Percentiles rank a stretch among this genome's conserved stretches.
Evolutionary conservation across 2,113 vertebrate species (phyloP).

Genomic region (Ictalurus furcatus): DNA sequence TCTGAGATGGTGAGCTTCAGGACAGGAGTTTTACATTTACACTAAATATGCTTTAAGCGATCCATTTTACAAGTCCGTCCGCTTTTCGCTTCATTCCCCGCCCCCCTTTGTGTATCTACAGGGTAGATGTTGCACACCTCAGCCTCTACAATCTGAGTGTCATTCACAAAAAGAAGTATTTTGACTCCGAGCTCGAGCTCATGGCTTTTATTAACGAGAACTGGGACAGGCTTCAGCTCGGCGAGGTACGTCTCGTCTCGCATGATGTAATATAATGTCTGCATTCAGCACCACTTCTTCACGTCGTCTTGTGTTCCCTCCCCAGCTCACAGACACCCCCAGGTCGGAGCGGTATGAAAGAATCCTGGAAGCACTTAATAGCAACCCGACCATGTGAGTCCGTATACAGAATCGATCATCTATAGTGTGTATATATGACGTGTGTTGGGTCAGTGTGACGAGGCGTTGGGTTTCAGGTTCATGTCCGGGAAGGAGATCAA

Average conservation of each 20-base stretch:
- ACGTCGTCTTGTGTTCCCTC: background rate
- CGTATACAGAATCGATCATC: background rate
- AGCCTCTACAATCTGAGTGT: slow-evolving; percentile 98
- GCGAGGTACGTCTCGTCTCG: slow-evolving; percentile 76
- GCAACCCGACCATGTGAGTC: slow-evolving; percentile 93
- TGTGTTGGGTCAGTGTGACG: background rate
- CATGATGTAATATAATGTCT: background rate
- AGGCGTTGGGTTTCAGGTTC: slow-evolving; percentile 76
- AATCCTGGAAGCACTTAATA: slow-evolving; percentile 91
- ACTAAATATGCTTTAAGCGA: background rate
- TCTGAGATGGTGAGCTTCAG: slow-evolving; percentile 85
- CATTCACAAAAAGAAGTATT: slow-evolving; percentile 99
- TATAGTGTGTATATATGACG: background rate
- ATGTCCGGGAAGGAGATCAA: slow-evolving; percentile 99
- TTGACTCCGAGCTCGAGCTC: slow-evolving; percentile 95
- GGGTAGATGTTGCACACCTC: slow-evolving; percentile 96
- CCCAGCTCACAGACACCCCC: slow-evolving; percentile 87
- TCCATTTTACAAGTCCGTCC: background rate
- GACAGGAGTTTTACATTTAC: background rate
- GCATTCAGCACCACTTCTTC: background rate
- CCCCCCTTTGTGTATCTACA: slow-evolving; percentile 59
- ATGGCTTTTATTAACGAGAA: slow-evolving; percentile 97
- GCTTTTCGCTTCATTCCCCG: background rate
- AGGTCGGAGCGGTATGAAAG: slow-evolving; percentile 87
- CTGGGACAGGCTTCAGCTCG: slow-evolving; percentile 94